Base-by-base conservation (phyloP, 2,797 vertebrate species). In the Hippopotamyrus pictus region DNA sequence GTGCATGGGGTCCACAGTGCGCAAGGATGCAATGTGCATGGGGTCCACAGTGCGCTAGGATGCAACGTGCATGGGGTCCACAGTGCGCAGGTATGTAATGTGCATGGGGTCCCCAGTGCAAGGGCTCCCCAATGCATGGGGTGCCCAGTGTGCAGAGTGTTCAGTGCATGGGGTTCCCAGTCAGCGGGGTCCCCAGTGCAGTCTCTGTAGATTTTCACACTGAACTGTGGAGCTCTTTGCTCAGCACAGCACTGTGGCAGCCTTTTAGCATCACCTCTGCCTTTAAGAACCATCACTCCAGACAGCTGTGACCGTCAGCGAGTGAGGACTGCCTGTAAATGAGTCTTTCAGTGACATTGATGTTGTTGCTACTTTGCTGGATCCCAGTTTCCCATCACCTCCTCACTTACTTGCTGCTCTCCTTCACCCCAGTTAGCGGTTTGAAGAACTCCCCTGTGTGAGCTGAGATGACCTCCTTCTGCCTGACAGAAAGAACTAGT, bases 401-500 rank as follows among this genome's bases (percentile, higher is more conserved):
- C 37, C 17, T 41, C 73, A 76, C 33, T 76, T 76, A 17, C 33
- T 76, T 37, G 8, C 73, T 76, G 33, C 17, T 76, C 17, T 37
- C 37, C 73, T 37, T 19, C 37, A 44, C 33, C 25, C 65, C 88
- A 88, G 73, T 88, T 88, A 88, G 69, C 69, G 5, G 69, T 17
- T 88, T 50, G 11, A 33, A 29, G 48, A 76, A 73, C 17, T 79
- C 25, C 29, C 65, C 50, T 73, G n/a, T 79, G 48, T 69, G 29
- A 41, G 29, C 88, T 79, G 88, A 51, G 62, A 41, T 69, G 73
- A 51, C 65, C 33, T 79, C 73, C 37, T 84, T 84, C 46, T 46
- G 44, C 44, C 82, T 84, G 41, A 84, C 41, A 83, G n/a, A 84
- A 84, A 84, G 22, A 84, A 22, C 82, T 84, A 48, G 48, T 84